Evolutionary conservation across 2,113 vertebrate genomes (phyloP).

Genomic region (Gavialis gangeticus): DNA sequence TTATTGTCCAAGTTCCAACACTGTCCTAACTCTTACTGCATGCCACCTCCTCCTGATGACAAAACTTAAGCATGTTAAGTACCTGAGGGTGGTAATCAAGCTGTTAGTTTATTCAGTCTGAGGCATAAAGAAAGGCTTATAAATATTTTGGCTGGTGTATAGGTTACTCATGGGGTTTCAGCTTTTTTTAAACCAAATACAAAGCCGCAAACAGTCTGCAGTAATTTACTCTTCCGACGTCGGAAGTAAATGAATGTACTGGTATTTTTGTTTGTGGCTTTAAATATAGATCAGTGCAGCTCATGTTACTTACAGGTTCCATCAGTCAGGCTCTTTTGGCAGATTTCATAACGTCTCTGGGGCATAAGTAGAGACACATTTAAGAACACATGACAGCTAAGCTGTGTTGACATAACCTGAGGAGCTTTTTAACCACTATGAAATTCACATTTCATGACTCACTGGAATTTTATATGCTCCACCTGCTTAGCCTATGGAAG

Average conservation of each 20-base stretch:
- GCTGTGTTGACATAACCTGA: background rate
- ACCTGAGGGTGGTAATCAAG: background rate
- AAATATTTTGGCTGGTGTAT: too few relatives aligned
- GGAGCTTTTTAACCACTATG: background rate
- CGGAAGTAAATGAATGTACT: background rate
- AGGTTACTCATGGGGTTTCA: background rate
- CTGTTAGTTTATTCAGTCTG: background rate
- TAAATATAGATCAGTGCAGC: background rate
- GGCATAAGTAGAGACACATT: background rate
- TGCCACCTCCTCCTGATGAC: background rate
- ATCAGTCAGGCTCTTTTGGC: background rate
- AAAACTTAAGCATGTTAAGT: background rate
- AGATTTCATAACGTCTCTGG: background rate
- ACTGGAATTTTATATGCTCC: background rate
- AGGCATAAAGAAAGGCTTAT: background rate
- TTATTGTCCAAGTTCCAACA: background rate
- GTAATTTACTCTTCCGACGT: too few relatives aligned
- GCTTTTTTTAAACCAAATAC: background rate
- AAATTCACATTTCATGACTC: background rate
- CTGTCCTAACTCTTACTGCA: background rate
- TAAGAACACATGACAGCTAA: background rate
- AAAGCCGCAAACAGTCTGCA: too few relatives aligned
- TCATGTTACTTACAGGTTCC: background rate
- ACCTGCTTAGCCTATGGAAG: background rate
- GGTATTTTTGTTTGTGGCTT: background rate